Evolutionary conservation across 1,140 invertebrate genomes (phyloP).

Genomic region (Cherax quadricarinatus): DNA sequence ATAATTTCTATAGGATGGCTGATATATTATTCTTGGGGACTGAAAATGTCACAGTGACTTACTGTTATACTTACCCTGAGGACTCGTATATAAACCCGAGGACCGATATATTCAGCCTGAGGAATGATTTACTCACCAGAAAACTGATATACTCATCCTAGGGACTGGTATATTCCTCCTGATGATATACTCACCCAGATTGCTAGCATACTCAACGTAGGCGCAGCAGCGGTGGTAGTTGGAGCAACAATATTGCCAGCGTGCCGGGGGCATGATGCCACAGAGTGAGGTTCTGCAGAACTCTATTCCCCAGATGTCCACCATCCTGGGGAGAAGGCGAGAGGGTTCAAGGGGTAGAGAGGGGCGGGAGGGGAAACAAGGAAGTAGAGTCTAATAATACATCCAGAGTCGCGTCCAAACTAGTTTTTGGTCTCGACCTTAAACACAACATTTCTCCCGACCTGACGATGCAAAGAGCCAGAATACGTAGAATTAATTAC

Average conservation of each 20-base stretch:
- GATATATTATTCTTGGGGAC: too few relatives aligned
- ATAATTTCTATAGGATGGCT: too few relatives aligned
- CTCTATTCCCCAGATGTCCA: neutral
- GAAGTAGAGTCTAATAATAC: too few relatives aligned
- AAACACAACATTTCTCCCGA: too few relatives aligned
- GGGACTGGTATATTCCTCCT: neutral
- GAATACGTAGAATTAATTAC: too few relatives aligned
- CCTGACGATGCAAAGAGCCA: too few relatives aligned
- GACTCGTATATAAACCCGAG: neutral
- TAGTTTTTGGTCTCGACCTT: too few relatives aligned
- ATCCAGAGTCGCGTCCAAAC: too few relatives aligned
- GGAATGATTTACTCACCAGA: neutral
- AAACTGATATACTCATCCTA: neutral
- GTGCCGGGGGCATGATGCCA: neutral
- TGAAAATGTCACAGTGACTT: too few relatives aligned
- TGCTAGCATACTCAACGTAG: neutral
- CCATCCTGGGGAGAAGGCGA: neutral
- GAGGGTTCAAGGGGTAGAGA: neutral
- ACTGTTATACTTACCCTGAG: neutral
- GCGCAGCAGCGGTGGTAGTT: neutral
- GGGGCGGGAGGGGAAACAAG: too few relatives aligned
- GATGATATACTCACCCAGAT: neutral
- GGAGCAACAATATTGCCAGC: neutral
- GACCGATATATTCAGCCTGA: neutral
- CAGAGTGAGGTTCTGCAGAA: neutral